phyloP scores from a whole-genome alignment of 2,113 vertebrate genomes.

The Myotis brandtii region DNA sequence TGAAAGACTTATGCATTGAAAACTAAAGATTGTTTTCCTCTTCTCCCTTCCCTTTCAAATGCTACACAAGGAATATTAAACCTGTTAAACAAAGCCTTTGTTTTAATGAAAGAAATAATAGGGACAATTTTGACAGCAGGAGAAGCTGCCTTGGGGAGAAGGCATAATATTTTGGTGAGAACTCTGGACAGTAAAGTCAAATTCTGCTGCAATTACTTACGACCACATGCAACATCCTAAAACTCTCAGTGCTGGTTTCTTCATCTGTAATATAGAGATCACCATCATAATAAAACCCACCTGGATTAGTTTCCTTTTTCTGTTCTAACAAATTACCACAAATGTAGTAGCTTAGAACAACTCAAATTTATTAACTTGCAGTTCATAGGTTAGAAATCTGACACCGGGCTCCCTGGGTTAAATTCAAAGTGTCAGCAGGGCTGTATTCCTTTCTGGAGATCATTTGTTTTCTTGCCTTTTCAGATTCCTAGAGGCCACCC shows the following conservation, averaged over 20 bases:
- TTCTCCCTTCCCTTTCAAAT: not conserved
- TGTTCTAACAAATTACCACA: not conserved
- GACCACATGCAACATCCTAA: not conserved
- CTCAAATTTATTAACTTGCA: not conserved
- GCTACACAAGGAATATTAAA: not conserved
- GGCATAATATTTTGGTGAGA: not conserved
- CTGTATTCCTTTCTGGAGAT: not conserved
- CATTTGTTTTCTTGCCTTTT: not conserved
- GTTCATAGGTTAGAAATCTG: not conserved
- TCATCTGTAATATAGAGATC: not conserved
- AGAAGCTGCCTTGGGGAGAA: not conserved
- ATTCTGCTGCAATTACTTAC: not conserved
- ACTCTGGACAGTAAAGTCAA: not conserved
- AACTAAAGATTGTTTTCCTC: not conserved
- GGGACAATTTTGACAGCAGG: not conserved
- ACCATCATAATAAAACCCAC: not conserved
- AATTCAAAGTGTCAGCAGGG: not conserved
- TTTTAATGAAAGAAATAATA: conserved; percentile 13
- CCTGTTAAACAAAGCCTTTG: not conserved
- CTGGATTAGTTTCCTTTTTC: not conserved
- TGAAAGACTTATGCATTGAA: not conserved
- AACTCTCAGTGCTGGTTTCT: not conserved
- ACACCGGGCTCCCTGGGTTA: not conserved
- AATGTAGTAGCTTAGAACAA: not conserved
- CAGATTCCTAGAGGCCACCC: not conserved